Conservation (phyloP, 2,113 vertebrate species). For the Ptilorrhoa leucosticta region DNA sequence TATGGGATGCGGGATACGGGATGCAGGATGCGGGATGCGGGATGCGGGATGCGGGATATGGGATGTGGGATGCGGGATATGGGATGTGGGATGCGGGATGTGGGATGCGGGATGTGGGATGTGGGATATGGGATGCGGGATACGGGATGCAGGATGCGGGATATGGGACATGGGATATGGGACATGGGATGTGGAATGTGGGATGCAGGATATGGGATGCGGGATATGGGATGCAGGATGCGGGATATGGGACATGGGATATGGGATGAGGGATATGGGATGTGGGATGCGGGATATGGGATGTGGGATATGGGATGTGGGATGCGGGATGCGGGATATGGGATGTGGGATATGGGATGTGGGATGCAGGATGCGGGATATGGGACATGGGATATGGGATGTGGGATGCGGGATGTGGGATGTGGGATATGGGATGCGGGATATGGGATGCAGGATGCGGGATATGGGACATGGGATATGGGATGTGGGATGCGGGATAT, state of each 20-base stretch:
- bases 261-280: not conserved
- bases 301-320: not conserved
- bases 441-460: not conserved
- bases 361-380: no score
- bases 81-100: no score
- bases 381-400: no score
- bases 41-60: not conserved
- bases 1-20: accelerated
- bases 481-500: not conserved
- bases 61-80: not conserved
- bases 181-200: accelerated
- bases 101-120: not conserved
- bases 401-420: no score
- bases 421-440: not conserved
- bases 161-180: accelerated
- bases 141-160: accelerated
- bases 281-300: not conserved
- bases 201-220: not conserved
- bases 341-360: not conserved
- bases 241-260: not conserved
- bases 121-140: accelerated
- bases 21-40: accelerated
- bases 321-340: not conserved
- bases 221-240: accelerated
- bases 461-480: not conserved